Percentiles rank a stretch among this genome's conserved stretches.
Conservation (phyloP, 2,888 invertebrate species). For the Campoletis raptor region DNA sequence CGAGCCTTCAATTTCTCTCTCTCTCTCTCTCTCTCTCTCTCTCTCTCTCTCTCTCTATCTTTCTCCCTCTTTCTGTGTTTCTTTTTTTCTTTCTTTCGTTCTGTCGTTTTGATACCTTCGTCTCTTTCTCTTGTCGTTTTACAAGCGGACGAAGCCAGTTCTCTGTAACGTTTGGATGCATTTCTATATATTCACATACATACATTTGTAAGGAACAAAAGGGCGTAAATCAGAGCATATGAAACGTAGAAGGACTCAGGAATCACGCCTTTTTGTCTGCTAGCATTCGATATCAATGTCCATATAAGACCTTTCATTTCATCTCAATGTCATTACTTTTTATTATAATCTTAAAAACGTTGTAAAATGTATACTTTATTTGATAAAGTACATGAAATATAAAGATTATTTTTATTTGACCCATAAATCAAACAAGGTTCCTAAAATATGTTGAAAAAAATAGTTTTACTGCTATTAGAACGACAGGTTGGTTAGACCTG, state of each 20-base stretch:
- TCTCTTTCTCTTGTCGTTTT: constrained; percentile 27
- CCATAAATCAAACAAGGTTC: not conserved
- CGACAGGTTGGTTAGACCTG: not conserved
- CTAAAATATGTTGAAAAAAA: not conserved
- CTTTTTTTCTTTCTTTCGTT: constrained; percentile 14
- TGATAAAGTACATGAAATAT: not conserved
- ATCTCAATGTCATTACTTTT: not conserved
- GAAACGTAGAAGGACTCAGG: not conserved
- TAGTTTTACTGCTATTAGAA: not conserved
- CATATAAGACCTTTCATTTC: not conserved
- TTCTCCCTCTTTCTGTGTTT: not conserved
- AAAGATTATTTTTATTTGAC: not conserved
- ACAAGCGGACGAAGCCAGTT: constrained; percentile 56
- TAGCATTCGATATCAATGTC: not conserved
- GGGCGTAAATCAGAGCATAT: not conserved
- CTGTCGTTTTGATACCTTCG: constrained; percentile 22
- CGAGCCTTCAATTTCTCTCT: not conserved
- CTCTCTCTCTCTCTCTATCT: not conserved
- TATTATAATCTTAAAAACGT: not conserved
- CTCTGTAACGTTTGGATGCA: constrained; percentile 61
- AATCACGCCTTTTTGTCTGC: not conserved
- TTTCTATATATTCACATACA: not conserved
- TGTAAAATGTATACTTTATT: not conserved
- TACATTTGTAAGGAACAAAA: not conserved
- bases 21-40: constrained; percentile 7